Conservation (phyloP, 2,888 invertebrate genomes). For the Bugula neritina region DNA sequence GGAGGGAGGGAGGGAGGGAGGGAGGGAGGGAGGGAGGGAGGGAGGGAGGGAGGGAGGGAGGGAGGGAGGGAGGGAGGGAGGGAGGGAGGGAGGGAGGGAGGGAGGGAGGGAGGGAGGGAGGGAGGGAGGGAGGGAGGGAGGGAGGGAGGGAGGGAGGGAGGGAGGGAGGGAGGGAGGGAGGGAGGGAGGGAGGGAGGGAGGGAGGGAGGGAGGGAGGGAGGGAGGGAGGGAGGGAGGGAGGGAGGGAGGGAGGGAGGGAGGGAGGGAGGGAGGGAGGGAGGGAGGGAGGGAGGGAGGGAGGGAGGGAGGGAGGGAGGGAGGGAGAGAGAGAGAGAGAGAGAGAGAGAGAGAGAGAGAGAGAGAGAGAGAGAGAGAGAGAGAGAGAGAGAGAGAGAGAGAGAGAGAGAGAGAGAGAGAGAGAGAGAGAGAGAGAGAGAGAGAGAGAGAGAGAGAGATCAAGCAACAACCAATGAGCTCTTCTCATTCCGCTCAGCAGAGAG, state of each 20-base stretch:
- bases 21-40: constrained; percentile 25
- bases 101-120: constrained; percentile 24
- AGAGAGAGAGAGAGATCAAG: constrained; percentile 9
- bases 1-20: constrained; percentile 25
- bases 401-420: too few relatives aligned
- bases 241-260: constrained; percentile 13
- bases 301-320: constrained; percentile 1
- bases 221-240: constrained; percentile 7
- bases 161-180: constrained; percentile 28
- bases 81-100: constrained; percentile 22
- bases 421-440: too few relatives aligned
- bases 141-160: constrained; percentile 28
- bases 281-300: constrained; percentile 6
- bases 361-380: too few relatives aligned
- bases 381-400: constrained; percentile 13
- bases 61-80: constrained; percentile 22
- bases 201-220: constrained; percentile 13
- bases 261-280: constrained; percentile 13
- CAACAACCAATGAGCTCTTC: not conserved
- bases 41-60: constrained; percentile 25
- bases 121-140: constrained; percentile 27
- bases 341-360: too few relatives aligned
- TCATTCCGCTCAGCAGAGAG: too few relatives aligned
- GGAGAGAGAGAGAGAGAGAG: too few relatives aligned
- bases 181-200: constrained; percentile 9